Conservation (phyloP, 2,888 invertebrate genomes). For the Ichneumoninae sp. region DNA sequence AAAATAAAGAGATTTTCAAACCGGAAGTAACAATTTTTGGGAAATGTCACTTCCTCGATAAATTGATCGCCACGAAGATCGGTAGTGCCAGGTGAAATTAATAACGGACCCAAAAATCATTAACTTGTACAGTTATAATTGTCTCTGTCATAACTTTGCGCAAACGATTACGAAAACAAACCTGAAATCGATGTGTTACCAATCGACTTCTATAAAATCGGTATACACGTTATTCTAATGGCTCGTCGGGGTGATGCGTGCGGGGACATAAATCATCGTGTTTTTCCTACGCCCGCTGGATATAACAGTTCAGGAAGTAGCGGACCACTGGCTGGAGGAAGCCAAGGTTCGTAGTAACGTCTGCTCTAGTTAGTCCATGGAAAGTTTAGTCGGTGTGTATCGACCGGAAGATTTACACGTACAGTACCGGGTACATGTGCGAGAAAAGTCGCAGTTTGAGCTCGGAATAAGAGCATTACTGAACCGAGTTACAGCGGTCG, state of each 20-base stretch:
- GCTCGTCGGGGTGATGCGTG: not conserved
- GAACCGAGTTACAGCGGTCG: not conserved
- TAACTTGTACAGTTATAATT: not conserved
- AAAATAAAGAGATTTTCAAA: no score
- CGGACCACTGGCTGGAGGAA: slow-evolving; percentile 41
- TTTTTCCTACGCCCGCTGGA: slow-evolving; percentile 22
- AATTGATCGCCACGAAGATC: not conserved
- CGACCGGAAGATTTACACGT: slow-evolving; percentile 39
- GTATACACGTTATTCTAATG: not conserved
- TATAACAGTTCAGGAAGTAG: slow-evolving; percentile 55
- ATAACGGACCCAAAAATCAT: not conserved
- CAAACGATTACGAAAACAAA: not conserved
- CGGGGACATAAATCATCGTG: slow-evolving; percentile 43
- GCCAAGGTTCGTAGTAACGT: slow-evolving; percentile 52
- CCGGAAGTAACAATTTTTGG: no score
- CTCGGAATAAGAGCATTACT: slow-evolving; percentile 9
- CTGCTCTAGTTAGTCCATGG: slow-evolving; percentile 50
- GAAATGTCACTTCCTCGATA: not conserved
- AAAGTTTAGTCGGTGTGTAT: slow-evolving; percentile 4
- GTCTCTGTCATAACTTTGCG: not conserved
- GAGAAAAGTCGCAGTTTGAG: slow-evolving; percentile 37
- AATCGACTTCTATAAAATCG: slow-evolving; percentile 12
- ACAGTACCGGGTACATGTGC: slow-evolving; percentile 32
- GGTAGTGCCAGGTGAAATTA: not conserved
- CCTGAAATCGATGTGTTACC: slow-evolving; percentile 7